phyloP scores from a whole-genome alignment of 2,797 vertebrate species.

The Tenualosa thibaudeaui region DNA sequence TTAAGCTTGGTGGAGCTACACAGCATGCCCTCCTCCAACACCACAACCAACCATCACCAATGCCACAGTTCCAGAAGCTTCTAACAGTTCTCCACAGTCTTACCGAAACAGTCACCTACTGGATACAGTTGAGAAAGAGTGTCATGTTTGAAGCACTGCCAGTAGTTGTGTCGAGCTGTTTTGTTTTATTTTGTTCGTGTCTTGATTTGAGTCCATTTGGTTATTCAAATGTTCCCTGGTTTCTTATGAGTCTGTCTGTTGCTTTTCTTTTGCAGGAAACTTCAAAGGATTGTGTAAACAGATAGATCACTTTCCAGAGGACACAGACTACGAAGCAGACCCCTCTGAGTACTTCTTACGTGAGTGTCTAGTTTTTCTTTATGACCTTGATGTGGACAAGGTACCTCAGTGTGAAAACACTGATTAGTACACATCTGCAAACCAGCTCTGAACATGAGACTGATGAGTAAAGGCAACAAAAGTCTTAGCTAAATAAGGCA shows the following conservation, averaged over 20 bases:
- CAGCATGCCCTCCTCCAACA: not conserved
- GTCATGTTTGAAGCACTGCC: not conserved
- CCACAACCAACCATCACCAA: not conserved
- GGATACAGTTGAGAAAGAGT: not conserved
- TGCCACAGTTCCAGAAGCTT: not conserved
- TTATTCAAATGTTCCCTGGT: conserved; percentile 36
- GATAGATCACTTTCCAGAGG: conserved; percentile 99
- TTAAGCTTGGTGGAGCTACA: not conserved
- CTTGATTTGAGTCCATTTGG: conserved; percentile 4
- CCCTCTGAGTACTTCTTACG: conserved; percentile 98
- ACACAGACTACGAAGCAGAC: conserved; percentile 95
- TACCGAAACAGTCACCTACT: not conserved
- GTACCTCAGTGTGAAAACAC: not conserved
- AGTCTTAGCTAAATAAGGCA: not conserved
- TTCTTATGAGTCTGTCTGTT: conserved; percentile 18
- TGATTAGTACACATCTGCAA: not conserved
- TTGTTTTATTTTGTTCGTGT: not conserved
- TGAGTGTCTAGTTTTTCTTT: conserved; percentile 73
- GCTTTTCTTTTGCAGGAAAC: conserved; percentile 83
- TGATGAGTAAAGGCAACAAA: no score
- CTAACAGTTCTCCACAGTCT: not conserved
- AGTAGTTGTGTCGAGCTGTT: not conserved
- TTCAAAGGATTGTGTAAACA: conserved; percentile 99
- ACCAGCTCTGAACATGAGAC: not conserved
- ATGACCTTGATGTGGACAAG: not conserved